A percentile compares a stretch with the other conserved stretches of the same genome.
Conservation (phyloP, 1,140 invertebrate species). For the Megalonaias nervosa region DNA sequence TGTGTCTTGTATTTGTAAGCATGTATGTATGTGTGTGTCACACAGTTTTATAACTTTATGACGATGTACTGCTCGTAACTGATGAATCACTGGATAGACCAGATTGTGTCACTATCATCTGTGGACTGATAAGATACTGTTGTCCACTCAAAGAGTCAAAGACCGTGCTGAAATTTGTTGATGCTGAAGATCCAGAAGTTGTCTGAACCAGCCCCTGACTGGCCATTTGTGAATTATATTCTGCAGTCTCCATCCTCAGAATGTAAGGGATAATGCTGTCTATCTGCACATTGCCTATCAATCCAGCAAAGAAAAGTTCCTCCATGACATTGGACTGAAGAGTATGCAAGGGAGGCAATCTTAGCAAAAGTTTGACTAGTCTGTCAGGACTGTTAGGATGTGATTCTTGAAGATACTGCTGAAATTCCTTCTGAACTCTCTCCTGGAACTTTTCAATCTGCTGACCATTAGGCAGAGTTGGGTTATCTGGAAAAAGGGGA, state of each 20-base stretch:
- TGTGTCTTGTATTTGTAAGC: too few relatives aligned
- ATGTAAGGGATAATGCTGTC: constrained; percentile 94
- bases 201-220: constrained; percentile 45
- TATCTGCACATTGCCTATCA: constrained; percentile 93
- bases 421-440: constrained; percentile 81
- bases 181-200: background rate
- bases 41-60: background rate
- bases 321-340: constrained; percentile 87
- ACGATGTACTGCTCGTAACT: constrained; percentile 22
- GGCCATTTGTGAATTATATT: constrained; percentile 68
- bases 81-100: constrained; percentile 16
- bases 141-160: constrained; percentile 17
- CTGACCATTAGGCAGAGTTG: constrained; percentile 46
- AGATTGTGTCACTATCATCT: constrained; percentile 31
- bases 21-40: too few relatives aligned
- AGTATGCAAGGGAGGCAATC: constrained; percentile 83
- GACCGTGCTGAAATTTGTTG: constrained; percentile 18
- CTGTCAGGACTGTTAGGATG: constrained; percentile 67
- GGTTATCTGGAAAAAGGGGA: constrained; percentile 54
- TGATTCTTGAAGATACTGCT: constrained; percentile 73
- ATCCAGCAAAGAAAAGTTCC: constrained; percentile 92
- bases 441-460: constrained; percentile 82
- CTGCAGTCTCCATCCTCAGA: constrained; percentile 81
- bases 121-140: constrained; percentile 18
- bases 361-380: constrained; percentile 80